Percentiles rank a stretch among this genome's conserved stretches.
Evolutionary conservation across 2,888 invertebrate species (phyloP).

Genomic region (Tetheella fluctuosa): DNA sequence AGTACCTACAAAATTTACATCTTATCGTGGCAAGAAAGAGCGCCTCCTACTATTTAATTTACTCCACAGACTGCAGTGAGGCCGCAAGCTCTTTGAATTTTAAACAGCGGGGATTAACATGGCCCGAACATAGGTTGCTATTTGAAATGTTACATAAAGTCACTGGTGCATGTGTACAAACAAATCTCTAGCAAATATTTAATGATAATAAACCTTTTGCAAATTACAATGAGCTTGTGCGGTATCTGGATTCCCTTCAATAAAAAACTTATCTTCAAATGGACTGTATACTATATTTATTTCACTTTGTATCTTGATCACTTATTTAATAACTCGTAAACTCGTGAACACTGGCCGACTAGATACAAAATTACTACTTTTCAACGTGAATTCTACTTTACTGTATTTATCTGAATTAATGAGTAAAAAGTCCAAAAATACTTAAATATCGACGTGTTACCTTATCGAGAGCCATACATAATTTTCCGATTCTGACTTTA

Average conservation of each 20-base stretch:
- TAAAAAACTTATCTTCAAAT: too few relatives aligned
- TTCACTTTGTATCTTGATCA: too few relatives aligned
- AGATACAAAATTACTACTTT: too few relatives aligned
- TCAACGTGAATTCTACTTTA: too few relatives aligned
- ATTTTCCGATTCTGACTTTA: too few relatives aligned
- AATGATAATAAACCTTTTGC: neutral
- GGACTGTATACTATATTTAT: too few relatives aligned
- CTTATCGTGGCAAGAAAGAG: slow-evolving; percentile 42
- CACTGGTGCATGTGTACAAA: neutral
- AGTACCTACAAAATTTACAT: slow-evolving; percentile 57
- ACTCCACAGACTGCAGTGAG: slow-evolving; percentile 42
- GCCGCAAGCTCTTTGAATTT: slow-evolving; percentile 59
- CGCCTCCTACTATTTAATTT: slow-evolving; percentile 56
- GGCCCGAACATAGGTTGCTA: slow-evolving; percentile 19
- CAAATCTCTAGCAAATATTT: neutral
- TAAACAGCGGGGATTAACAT: slow-evolving; percentile 54
- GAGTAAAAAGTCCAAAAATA: too few relatives aligned
- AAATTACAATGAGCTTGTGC: neutral
- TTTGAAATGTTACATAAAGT: neutral
- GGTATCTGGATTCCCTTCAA: too few relatives aligned
- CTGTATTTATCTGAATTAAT: too few relatives aligned
- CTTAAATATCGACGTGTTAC: too few relatives aligned
- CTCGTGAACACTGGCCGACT: too few relatives aligned
- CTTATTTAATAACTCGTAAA: neutral
- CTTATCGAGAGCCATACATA: too few relatives aligned